These are phyloP conservation scores for Corythoichthys intestinalis DNA, from an alignment of 2,113 vertebrate species.

Conservation along the genomic window DNA sequence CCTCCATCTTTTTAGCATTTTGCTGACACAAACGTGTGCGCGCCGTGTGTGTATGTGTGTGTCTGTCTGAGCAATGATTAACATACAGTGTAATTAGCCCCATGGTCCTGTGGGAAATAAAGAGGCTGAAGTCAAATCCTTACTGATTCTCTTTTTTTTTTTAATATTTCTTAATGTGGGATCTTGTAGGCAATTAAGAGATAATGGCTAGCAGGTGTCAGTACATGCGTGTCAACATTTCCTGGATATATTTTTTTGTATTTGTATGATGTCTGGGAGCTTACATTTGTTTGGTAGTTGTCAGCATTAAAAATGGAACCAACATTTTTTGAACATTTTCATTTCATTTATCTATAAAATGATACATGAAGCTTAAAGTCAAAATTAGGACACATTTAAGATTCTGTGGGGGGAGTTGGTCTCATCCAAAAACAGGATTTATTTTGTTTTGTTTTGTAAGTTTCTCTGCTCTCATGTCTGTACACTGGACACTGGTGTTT, in stretches of 20 bases:
- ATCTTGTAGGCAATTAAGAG: conserved; percentile 13
- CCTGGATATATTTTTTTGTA: background rate
- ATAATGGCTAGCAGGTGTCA: conserved; percentile 26
- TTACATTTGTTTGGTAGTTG: background rate
- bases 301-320: background rate
- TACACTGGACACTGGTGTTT: too few species aligned
- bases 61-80: conserved; percentile 34
- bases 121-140: conserved; percentile 39
- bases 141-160: conserved; percentile 29
- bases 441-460: too few species aligned
- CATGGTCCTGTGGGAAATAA: conserved; percentile 59
- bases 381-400: background rate
- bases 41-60: background rate
- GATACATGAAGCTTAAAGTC: background rate
- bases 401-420: background rate
- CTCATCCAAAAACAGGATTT: background rate
- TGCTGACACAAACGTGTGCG: conserved; percentile 27
- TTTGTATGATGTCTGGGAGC: background rate
- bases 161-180: conserved; percentile 6
- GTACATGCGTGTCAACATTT: background rate
- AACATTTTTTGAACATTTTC: background rate
- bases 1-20: conserved; percentile 20
- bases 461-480: too few species aligned
- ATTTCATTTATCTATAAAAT: background rate
- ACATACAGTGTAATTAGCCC: conserved; percentile 50